Evolutionary conservation across 2,797 vertebrate genomes (phyloP), one percentile per base, ranked within the genome.

Genomic region (Helarctos malayanus): DNA sequence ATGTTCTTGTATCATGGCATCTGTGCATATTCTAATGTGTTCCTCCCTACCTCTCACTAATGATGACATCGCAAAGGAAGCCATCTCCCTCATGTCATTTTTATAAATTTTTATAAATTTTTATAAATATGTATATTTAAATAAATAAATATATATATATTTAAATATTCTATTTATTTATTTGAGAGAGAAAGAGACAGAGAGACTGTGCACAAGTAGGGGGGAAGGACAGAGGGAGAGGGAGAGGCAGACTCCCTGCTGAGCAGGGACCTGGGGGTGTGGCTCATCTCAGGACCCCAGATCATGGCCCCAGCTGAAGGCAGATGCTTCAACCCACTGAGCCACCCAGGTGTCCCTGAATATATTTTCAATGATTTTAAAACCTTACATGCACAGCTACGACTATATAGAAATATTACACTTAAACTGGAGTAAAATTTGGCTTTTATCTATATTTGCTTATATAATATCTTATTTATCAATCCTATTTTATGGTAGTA

Each of bases 391-490:
- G 19, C 7, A 68, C 18, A 90, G n/a, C 52, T 71, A 71, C 16
- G 38, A 73, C 76, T 54, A 61, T 35, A 45, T 82, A 57, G 68
- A 91, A 94, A 78, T 69, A 68, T 41, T 29, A 93, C 18, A n/a
- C 3, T 54, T 78, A 73, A 86, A 61, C 27, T 86, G 35, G 59
- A 82, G 32, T 88, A 76, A 94, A 73, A 41, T 7, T 85, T 56
- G 52, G 6, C 8, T 90, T 80, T 78, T 61, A 41, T 23, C 76
- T 81, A 4, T 73, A 65, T 94, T 93, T 82, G 27, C 41, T 92
- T 52, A n/a, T 38, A 47, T 23, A 71, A 5, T 49, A 92, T 35
- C 71, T 95, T 95, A 96, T 59, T 88, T 92, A 61, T 88, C 84
- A 90, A 57, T 32, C 54, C 27, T 23, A 21, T 84, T 86, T 69